Conservation (phyloP, 2,888 invertebrate genomes). For the Dioctria rufipes region DNA sequence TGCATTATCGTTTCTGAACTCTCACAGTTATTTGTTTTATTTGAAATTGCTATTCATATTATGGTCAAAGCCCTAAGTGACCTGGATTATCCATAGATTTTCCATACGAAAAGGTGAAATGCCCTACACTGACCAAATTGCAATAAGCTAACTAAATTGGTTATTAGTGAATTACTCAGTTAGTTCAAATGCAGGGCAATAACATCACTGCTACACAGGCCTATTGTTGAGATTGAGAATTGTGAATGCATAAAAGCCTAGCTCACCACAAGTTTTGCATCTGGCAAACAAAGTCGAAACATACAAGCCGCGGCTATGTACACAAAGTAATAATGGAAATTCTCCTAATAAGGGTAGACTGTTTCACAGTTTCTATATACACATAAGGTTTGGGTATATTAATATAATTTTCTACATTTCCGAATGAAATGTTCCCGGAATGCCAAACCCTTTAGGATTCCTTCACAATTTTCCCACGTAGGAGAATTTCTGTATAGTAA, state of each 20-base stretch:
- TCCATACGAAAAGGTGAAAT: background rate
- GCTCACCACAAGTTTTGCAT: background rate
- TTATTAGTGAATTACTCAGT: slow-evolving; percentile 17
- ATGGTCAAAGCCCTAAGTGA: no score
- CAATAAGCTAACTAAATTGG: background rate
- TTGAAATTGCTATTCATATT: no score
- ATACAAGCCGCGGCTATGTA: background rate
- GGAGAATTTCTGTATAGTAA: background rate
- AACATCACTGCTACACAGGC: background rate
- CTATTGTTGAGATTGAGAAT: background rate
- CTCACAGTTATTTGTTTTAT: no score
- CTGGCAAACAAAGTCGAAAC: slow-evolving; percentile 10
- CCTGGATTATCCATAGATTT: no score
- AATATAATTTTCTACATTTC: slow-evolving; percentile 49
- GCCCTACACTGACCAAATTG: no score
- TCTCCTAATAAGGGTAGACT: slow-evolving; percentile 26
- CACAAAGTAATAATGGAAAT: slow-evolving; percentile 24
- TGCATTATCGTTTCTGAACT: no score
- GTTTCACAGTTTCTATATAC: slow-evolving; percentile 28
- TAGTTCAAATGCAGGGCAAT: background rate
- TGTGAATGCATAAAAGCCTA: slow-evolving; percentile 8
- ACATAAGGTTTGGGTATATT: slow-evolving; percentile 2
- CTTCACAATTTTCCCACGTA: slow-evolving; percentile 44
- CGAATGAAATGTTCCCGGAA: slow-evolving; percentile 38
- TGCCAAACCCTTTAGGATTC: slow-evolving; percentile 44